Base-by-base conservation (phyloP, 2,888 invertebrate species). In the Conchocele bisecta region DNA sequence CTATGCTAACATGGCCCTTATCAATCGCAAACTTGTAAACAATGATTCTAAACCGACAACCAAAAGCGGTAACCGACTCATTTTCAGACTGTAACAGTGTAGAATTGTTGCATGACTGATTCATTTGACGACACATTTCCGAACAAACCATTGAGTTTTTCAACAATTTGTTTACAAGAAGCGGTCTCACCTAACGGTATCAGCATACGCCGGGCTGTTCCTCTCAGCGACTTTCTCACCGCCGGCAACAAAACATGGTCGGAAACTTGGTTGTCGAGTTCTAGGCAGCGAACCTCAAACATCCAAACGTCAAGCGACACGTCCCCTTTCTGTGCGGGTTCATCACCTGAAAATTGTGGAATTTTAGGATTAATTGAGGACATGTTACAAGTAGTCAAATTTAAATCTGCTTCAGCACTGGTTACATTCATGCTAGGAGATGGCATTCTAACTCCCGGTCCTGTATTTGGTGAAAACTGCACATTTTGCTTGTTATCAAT, bases 1-100 rank as follows among this genome's bases (percentile, higher is more conserved):
- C 56, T 13, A 13, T 13, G n/a, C 46, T 37, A 24, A 72, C 24
- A 57, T 67, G 48, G 17, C 59, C 54, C 53, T 46, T 22, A 15
- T 44, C 64, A 29, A 71, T 59, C 26, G 65, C 59, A n/a, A n/a
- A n/a, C 15, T 48, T 48, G 29, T 58, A 41, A 22, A 71, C 29
- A 5, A 59, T 11, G 13, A 50, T 29, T 28, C 68, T 59, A 26
- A 73, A 31, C 26, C 73, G n/a, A 28, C 68, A 73, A 15, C 59
- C 58, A 63, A 64, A 73, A n/a, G 58, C 22, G 22, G 59, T 59
- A n/a, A 68, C 64, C 15, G 54, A 51, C 35, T 69, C 68, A 59
- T 54, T 33, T 9, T 41, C 37, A 20, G 48, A 39, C 51, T 69
- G 61, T 29, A 46, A 46, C 48, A 54, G 53, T 59, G 31, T 60